Evolutionary conservation across 2,113 vertebrate genomes (phyloP).

Genomic region (Planiliza haematocheilus): DNA sequence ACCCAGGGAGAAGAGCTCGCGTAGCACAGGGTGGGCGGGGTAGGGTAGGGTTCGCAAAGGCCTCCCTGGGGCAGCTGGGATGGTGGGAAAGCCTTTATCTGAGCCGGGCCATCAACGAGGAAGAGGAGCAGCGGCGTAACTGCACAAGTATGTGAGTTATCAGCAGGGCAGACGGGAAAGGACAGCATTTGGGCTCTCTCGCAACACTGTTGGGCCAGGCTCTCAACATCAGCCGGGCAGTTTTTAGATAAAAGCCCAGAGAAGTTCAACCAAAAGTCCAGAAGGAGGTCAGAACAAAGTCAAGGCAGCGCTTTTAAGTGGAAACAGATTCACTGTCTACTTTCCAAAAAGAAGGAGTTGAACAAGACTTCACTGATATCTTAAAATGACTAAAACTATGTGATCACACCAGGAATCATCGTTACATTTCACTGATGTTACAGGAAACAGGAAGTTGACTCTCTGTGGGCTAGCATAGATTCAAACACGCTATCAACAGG

Average conservation of each 20-base stretch:
- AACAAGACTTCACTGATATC: too few relatives aligned
- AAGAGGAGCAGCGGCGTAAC: slow-evolving; percentile 46
- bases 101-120: slow-evolving; percentile 64
- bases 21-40: slow-evolving; percentile 4
- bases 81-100: slow-evolving; percentile 66
- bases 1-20: slow-evolving; percentile 51
- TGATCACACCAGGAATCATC: too few relatives aligned
- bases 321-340: background rate
- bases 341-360: background rate
- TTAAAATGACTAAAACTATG: too few relatives aligned
- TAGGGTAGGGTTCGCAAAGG: slow-evolving; percentile 46
- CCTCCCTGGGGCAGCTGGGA: slow-evolving; percentile 50
- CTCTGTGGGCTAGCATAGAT: too few relatives aligned
- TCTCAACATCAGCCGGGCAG: background rate
- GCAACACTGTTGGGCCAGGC: background rate
- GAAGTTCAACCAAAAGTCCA: slow-evolving; percentile 22
- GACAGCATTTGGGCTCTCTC: slow-evolving; percentile 13
- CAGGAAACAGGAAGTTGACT: too few relatives aligned
- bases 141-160: slow-evolving; percentile 48
- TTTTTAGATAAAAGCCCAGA: slow-evolving; percentile 16
- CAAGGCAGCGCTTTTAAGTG: background rate
- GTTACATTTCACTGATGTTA: too few relatives aligned
- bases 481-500: too few relatives aligned
- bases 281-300: slow-evolving; percentile 31
- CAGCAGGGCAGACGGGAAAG: slow-evolving; percentile 11